phyloP scores from a whole-genome alignment of 2,113 vertebrate genomes.

The Sturnira hondurensis region DNA sequence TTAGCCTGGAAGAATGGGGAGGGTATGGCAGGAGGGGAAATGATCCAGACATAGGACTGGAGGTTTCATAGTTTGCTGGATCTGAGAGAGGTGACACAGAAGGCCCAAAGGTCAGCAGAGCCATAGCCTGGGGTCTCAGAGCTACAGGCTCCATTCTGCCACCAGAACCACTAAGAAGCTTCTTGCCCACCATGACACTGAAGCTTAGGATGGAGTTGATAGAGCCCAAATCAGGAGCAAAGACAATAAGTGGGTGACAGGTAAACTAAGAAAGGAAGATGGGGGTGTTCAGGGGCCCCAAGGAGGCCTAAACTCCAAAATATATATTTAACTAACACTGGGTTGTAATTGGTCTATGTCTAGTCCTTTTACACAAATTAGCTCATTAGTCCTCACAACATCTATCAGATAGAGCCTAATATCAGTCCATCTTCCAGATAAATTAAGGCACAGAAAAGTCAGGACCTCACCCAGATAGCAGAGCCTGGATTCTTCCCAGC shows the following conservation, averaged over 20 bases:
- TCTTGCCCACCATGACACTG: background rate
- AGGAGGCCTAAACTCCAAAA: no score
- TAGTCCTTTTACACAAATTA: background rate
- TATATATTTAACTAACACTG: background rate
- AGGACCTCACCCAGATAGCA: background rate
- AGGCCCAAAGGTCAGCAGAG: no score
- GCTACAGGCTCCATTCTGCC: background rate
- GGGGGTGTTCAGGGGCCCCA: background rate
- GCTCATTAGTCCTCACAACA: no score
- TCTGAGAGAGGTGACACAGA: background rate
- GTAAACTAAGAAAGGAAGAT: background rate
- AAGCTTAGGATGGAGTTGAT: background rate
- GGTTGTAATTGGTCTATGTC: background rate
- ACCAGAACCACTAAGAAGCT: background rate
- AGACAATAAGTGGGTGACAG: background rate
- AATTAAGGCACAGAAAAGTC: background rate
- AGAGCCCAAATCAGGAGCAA: background rate
- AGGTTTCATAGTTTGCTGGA: background rate
- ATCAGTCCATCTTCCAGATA: background rate
- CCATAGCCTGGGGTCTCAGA: background rate
- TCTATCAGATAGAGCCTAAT: background rate
- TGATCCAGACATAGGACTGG: background rate
- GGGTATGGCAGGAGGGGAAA: no score
- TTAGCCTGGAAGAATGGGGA: background rate
- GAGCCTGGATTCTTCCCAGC: background rate